Evolutionary conservation across 2,113 vertebrate species (phyloP).

Genomic region (Verasper variegatus): DNA sequence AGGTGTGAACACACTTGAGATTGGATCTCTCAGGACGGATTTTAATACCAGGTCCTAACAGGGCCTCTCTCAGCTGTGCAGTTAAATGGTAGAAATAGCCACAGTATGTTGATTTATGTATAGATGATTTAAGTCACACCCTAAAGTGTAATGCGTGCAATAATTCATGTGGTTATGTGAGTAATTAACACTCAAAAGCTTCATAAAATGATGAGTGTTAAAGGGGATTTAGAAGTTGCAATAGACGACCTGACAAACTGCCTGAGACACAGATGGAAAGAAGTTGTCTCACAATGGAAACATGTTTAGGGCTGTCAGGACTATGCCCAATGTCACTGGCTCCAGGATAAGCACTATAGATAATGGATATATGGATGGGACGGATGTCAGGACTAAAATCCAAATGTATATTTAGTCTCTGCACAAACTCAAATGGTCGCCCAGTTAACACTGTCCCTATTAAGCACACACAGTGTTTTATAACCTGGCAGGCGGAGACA

Average conservation of each 20-base stretch:
- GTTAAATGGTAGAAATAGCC: neutral
- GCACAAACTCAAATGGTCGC: neutral
- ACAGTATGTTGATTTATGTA: neutral
- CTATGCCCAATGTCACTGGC: too few species aligned
- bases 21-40: too few species aligned
- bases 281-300: neutral
- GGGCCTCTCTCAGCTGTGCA: too few species aligned
- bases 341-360: too few species aligned
- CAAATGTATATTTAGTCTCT: neutral
- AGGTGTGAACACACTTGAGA: too few species aligned
- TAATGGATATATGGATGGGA: too few species aligned
- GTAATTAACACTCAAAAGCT: neutral
- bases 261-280: neutral
- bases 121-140: neutral
- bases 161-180: neutral
- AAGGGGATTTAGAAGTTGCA: neutral
- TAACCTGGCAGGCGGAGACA: neutral
- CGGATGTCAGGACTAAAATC: neutral
- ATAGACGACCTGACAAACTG: neutral
- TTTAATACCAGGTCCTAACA: too few species aligned
- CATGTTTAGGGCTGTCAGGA: too few species aligned
- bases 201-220: neutral
- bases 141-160: neutral
- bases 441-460: neutral
- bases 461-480: slow-evolving; percentile 2